A percentile compares a stretch with the other conserved stretches of the same genome.
phyloP scores from a whole-genome alignment of 2,113 vertebrate species.

The Gymnogyps californianus region DNA sequence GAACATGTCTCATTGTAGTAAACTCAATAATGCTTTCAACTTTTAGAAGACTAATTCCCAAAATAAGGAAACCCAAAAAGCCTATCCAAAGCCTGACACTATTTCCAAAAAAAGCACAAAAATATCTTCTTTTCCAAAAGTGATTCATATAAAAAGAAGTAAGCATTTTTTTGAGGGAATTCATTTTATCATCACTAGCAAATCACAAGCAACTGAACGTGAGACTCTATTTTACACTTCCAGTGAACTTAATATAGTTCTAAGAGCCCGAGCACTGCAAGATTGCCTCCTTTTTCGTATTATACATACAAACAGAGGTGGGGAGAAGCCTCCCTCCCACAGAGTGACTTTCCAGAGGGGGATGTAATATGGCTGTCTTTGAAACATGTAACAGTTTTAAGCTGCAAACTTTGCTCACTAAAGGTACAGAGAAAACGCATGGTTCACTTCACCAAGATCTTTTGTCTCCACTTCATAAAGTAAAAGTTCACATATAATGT shows the following conservation, averaged over 20 bases:
- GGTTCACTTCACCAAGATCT: neutral
- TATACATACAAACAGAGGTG: neutral
- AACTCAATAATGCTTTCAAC: neutral
- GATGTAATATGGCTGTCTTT: neutral
- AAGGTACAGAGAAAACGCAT: neutral
- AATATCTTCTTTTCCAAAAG: neutral
- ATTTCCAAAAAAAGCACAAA: neutral
- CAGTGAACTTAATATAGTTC: neutral
- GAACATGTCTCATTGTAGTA: fast-evolving
- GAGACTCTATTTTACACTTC: neutral
- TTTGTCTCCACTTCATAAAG: neutral
- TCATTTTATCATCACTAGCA: neutral
- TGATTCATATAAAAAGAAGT: neutral
- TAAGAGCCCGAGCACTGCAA: neutral
- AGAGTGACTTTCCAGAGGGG: neutral
- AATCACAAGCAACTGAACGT: neutral
- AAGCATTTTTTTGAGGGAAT: neutral
- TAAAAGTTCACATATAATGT: neutral
- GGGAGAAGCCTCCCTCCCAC: neutral
- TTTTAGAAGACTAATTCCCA: neutral
- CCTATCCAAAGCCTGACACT: neutral
- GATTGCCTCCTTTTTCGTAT: neutral
- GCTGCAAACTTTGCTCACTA: neutral
- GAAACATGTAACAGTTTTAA: neutral
- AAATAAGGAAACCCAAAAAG: neutral